phyloP scores from a whole-genome alignment of 2,888 invertebrate species.

The Apodemia duryi region DNA sequence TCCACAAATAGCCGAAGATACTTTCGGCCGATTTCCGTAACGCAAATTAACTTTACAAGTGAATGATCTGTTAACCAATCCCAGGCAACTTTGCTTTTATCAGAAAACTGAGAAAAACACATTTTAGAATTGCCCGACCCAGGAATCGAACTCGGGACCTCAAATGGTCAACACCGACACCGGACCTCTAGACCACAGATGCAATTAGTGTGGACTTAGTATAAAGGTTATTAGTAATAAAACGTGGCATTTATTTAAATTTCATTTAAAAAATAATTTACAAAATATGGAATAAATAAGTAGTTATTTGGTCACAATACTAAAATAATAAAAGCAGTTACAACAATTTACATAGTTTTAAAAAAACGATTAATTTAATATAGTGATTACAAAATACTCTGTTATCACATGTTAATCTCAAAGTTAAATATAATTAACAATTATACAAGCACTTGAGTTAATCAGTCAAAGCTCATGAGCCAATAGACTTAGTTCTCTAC shows the following conservation, averaged over 20 bases:
- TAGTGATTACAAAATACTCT: conserved; percentile 2
- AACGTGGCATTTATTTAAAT: background rate
- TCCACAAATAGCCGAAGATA: too few relatives aligned
- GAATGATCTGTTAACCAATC: too few relatives aligned
- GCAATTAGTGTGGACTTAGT: too few relatives aligned
- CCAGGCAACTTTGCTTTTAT: too few relatives aligned
- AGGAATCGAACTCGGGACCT: too few relatives aligned
- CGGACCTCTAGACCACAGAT: too few relatives aligned
- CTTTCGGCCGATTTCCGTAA: too few relatives aligned
- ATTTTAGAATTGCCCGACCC: too few relatives aligned
- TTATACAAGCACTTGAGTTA: conserved; percentile 1
- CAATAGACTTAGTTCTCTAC: background rate
- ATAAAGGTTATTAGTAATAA: background rate
- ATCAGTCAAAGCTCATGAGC: conserved; percentile 1
- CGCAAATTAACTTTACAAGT: too few relatives aligned
- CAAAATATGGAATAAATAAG: background rate
- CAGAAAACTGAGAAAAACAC: too few relatives aligned
- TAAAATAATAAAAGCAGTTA: conserved; percentile 7
- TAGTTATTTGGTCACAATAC: conserved; percentile 12
- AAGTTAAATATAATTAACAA: background rate
- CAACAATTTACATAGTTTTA: background rate
- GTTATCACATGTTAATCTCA: conserved; percentile 12
- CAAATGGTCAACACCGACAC: too few relatives aligned
- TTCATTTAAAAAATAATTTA: conserved; percentile 7
- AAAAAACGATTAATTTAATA: background rate